These are phyloP conservation scores for Pteropus rufus DNA, from an alignment of 2,797 vertebrate species.

Conservation along the genomic window DNA sequence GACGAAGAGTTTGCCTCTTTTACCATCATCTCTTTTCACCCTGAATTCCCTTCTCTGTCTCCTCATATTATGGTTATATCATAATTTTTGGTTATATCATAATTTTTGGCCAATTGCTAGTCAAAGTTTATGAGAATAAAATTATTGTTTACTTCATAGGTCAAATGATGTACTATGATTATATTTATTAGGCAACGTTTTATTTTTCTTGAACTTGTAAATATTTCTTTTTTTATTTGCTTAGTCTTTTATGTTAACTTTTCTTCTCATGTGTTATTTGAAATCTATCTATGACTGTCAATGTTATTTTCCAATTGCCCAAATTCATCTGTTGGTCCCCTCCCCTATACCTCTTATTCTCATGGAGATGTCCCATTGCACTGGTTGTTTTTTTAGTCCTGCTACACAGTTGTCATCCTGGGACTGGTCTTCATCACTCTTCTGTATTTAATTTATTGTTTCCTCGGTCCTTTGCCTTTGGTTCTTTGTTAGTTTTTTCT, in stretches of 20 bases:
- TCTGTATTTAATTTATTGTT: not conserved
- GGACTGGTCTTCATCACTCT: not conserved
- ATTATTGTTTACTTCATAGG: not conserved
- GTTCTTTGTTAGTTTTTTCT: not conserved
- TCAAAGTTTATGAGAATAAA: not conserved
- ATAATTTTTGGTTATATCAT: not conserved
- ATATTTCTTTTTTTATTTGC: not conserved
- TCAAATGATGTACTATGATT: not conserved
- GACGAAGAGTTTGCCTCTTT: not conserved
- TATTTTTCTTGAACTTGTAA: conserved; percentile 31
- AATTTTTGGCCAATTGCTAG: not conserved
- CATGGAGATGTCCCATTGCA: not conserved
- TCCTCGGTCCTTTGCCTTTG: not conserved
- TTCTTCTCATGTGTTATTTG: not conserved
- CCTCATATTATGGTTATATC: not conserved
- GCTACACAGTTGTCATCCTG: not conserved
- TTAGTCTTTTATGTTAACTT: not conserved
- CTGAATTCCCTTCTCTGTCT: not conserved
- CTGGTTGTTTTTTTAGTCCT: not conserved
- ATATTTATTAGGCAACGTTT: not conserved
- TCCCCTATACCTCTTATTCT: not conserved
- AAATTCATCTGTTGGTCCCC: not conserved
- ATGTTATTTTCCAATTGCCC: not conserved
- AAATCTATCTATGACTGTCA: not conserved
- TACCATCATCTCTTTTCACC: not conserved